Base-by-base conservation (phyloP, 2,797 vertebrate species). In the Onychomys leucogaster region DNA sequence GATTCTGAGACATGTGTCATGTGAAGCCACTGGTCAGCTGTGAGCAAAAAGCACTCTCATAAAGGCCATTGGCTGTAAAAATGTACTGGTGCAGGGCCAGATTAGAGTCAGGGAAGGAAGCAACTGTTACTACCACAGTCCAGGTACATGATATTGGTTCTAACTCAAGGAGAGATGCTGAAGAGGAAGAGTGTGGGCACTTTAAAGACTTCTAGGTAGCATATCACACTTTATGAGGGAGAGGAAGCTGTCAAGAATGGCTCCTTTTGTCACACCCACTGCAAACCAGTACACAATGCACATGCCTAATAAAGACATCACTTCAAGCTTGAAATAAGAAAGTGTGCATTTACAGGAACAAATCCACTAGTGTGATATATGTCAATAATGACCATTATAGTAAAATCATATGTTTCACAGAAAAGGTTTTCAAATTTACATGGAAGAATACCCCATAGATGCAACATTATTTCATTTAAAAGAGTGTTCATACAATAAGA, bases 391-490 rank as follows among this genome's bases (percentile, higher is more conserved):
- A 84, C 21, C 57, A 63, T 89, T 61, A 49, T 29, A 91, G 46
- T 95, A 41, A 84, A 91, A 69, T 81, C 83, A 27, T 5, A 14
- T 49, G 12, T 59, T 43, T 84, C 13, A 90, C 4, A 85, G 49
- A 5, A 46, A 73, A 90, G 19, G 34, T 52, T 91, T 95, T 77
- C 25, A 96, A 93, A n/a, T 10, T 96, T 59, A 73, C 2, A 0
- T 55, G 80, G 19, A 65, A 93, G 37, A 83, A 11, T 65, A 65
- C 4, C 19, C 76, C 80, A 84, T 7, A 63, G 55, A 67, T 81
- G 57, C 88, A 82, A 63, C 71, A 89, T 57, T 76, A 83, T 77
- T 84, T 96, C 59, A 89, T 41, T 85, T 94, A 46, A 92, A 87
- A 90, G 55, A 34, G 81, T 63, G 61, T 32, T 78, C n/a, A 84